Percentiles rank a stretch among this genome's conserved stretches.
Evolutionary conservation across 2,888 invertebrate species (phyloP).

Genomic region (Muscina levida): DNA sequence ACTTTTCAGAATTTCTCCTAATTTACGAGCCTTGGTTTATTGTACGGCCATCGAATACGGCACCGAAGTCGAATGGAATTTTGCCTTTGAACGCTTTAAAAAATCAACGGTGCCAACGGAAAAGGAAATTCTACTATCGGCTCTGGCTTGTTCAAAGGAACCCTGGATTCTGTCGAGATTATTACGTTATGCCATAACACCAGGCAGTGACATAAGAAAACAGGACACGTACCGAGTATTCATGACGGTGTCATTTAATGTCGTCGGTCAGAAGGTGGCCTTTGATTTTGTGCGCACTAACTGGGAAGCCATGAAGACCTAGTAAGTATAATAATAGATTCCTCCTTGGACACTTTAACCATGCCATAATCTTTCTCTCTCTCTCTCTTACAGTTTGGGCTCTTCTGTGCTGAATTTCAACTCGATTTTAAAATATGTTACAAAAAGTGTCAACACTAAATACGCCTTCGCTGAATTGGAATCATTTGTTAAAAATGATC

Average conservation of each 20-base stretch:
- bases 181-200: constrained; percentile 86
- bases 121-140: constrained; percentile 87
- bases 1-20: constrained; percentile 87
- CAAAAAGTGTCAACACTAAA: constrained; percentile 86
- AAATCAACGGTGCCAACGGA: constrained; percentile 90
- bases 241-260: constrained; percentile 86
- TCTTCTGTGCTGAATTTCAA: constrained; percentile 86
- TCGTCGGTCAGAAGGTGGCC: constrained; percentile 90
- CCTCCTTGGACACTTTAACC: background rate
- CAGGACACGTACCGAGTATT: constrained; percentile 91
- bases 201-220: constrained; percentile 89
- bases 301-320: constrained; percentile 86
- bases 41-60: constrained; percentile 92
- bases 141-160: constrained; percentile 90
- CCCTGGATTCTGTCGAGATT: constrained; percentile 88
- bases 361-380: too few species aligned
- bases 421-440: constrained; percentile 86
- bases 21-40: constrained; percentile 90
- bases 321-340: constrained; percentile 82
- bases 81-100: constrained; percentile 89
- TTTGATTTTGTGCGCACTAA: constrained; percentile 89
- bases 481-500: constrained; percentile 84
- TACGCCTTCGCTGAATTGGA: constrained; percentile 89
- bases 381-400: constrained; percentile 85
- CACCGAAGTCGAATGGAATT: constrained; percentile 92